Conservation (phyloP, 2,113 vertebrate species). For the Alosa alosa region DNA sequence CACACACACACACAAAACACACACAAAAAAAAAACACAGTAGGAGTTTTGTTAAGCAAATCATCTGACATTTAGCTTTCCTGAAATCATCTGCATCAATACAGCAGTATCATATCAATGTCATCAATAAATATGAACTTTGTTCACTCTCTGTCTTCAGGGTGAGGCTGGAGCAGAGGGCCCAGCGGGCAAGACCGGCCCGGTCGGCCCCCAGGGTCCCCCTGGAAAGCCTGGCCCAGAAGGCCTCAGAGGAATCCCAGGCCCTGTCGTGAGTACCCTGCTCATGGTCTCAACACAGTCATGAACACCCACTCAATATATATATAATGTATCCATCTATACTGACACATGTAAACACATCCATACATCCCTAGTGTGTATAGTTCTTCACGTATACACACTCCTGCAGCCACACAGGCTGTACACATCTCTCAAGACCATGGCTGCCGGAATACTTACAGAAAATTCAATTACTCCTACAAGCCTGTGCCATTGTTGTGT, state of each 20-base stretch:
- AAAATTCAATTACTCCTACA: conserved; percentile 62
- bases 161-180: conserved; percentile 89
- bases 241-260: conserved; percentile 94
- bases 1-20: conserved; percentile 25
- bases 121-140: not conserved
- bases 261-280: conserved; percentile 81
- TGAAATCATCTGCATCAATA: conserved; percentile 39
- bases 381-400: not conserved
- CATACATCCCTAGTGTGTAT: not conserved
- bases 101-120: conserved; percentile 20
- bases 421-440: not conserved
- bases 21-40: conserved; percentile 35
- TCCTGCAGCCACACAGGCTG: not conserved
- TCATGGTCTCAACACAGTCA: not conserved
- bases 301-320: not conserved
- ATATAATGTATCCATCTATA: not conserved
- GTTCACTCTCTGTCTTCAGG: conserved; percentile 65
- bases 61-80: not conserved
- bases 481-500: conserved; percentile 49
- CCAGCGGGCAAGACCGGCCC: conserved; percentile 94
- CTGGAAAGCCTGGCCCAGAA: conserved; percentile 93
- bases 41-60: conserved; percentile 28
- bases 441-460: conserved; percentile 59
- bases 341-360: not conserved
- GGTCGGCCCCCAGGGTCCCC: conserved; percentile 89